Evolutionary conservation across 2,113 vertebrate species (phyloP).

Genomic region (Dolichallabes microphthalmus): DNA sequence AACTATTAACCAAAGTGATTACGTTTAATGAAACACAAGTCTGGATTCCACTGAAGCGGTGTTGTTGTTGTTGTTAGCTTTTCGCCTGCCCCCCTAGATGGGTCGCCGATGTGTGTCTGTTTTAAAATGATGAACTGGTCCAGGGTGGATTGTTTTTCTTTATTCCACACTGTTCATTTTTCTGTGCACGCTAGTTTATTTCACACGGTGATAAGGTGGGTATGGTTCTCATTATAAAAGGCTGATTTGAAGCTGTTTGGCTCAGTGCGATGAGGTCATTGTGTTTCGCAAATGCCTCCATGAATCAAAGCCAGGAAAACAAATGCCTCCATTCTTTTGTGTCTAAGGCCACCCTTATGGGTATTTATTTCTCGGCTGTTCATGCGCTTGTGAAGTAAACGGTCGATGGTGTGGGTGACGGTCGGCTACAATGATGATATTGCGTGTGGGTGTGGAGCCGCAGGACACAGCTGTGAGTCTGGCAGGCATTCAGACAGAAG

Average conservation of each 20-base stretch:
- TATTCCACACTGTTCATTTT: neutral
- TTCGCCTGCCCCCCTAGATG: no score
- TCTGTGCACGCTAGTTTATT: neutral
- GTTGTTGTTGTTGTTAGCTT: no score
- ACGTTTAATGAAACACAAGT: neutral
- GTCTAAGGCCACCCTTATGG: neutral
- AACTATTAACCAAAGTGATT: neutral
- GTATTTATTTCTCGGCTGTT: conserved; percentile 2
- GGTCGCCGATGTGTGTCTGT: no score
- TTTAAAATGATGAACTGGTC: neutral
- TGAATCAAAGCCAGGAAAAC: neutral
- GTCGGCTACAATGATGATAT: conserved; percentile 1
- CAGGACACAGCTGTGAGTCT: conserved; percentile 29
- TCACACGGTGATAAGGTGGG: neutral
- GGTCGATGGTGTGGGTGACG: conserved; percentile 15
- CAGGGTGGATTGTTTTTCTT: neutral
- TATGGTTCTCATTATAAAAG: neutral
- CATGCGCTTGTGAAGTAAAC: neutral
- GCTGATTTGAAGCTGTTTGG: neutral
- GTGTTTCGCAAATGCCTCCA: conserved; percentile 2
- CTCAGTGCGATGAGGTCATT: conserved; percentile 3
- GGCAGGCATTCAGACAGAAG: conserved; percentile 26
- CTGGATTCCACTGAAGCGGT: neutral
- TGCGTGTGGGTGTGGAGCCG: conserved; percentile 18
- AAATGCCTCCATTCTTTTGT: conserved; percentile 24